phyloP scores from a whole-genome alignment of 1,140 invertebrate species.

The Apis dorsata region DNA sequence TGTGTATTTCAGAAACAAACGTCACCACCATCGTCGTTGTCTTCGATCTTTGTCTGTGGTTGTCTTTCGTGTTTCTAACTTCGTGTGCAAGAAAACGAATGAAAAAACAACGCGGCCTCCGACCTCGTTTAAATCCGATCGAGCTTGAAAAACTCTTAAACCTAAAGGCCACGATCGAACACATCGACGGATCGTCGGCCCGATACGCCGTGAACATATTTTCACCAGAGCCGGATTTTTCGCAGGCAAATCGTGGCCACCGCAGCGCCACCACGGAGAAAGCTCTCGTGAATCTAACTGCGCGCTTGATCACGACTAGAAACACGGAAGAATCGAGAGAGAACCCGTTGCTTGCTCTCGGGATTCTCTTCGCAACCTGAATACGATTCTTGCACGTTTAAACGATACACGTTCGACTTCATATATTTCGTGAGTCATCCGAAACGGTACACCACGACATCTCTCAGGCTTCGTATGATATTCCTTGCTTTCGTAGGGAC shows the following conservation, averaged over 20 bases:
- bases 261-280: conserved; percentile 42
- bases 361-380: neutral
- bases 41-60: too few relatives aligned
- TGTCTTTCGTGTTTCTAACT: neutral
- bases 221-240: conserved; percentile 56
- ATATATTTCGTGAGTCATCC: too few relatives aligned
- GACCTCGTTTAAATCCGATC: conserved; percentile 45
- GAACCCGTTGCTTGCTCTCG: neutral
- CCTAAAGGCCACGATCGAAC: neutral
- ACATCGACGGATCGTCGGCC: neutral
- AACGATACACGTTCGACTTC: neutral
- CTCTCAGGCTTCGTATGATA: neutral
- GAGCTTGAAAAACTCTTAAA: too few relatives aligned
- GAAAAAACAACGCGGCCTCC: conserved; percentile 9
- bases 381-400: neutral
- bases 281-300: conserved; percentile 39
- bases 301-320: conserved; percentile 58
- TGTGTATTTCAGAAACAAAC: conserved; percentile 71
- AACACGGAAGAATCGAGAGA: conserved; percentile 53
- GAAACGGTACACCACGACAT: neutral
- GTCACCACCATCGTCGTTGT: conserved; percentile 14
- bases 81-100: neutral
- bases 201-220: conserved; percentile 35
- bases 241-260: conserved; percentile 51
- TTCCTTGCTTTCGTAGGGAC: neutral